Evolutionary conservation across 2,113 vertebrate species (phyloP).

Genomic region (Piprites chloris): DNA sequence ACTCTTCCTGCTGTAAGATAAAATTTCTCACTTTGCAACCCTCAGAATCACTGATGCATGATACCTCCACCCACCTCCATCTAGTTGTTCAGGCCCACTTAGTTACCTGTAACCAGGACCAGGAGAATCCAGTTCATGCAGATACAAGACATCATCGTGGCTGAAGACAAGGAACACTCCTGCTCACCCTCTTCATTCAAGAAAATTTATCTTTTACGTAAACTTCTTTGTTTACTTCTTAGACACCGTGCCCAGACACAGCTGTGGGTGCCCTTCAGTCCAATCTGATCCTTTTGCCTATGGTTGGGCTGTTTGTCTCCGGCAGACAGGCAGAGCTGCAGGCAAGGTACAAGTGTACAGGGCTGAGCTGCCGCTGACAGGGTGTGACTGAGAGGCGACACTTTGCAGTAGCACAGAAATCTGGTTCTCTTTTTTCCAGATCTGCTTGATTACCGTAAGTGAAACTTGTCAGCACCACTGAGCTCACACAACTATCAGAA

Average conservation of each 20-base stretch:
- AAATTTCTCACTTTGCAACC: background rate
- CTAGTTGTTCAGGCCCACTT: background rate
- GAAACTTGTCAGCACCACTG: background rate
- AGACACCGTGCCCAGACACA: background rate
- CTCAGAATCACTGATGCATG: background rate
- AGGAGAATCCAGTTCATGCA: background rate
- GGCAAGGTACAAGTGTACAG: fast-evolving
- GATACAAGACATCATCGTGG: background rate
- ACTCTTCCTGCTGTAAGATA: background rate
- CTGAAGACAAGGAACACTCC: background rate
- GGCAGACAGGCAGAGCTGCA: background rate
- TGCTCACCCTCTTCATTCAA: background rate
- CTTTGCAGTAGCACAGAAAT: background rate
- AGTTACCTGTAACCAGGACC: constrained; percentile 57
- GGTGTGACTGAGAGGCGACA: background rate
- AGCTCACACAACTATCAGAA: background rate
- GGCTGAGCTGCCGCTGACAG: background rate
- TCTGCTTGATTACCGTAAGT: background rate
- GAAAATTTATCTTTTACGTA: background rate
- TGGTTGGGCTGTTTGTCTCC: background rate
- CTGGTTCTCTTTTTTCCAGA: background rate
- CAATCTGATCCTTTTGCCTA: background rate
- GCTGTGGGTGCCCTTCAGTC: background rate
- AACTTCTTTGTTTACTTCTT: background rate
- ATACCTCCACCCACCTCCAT: background rate